phyloP scores from a whole-genome alignment of 2,888 invertebrate species.

The Nemurella pictetii region DNA sequence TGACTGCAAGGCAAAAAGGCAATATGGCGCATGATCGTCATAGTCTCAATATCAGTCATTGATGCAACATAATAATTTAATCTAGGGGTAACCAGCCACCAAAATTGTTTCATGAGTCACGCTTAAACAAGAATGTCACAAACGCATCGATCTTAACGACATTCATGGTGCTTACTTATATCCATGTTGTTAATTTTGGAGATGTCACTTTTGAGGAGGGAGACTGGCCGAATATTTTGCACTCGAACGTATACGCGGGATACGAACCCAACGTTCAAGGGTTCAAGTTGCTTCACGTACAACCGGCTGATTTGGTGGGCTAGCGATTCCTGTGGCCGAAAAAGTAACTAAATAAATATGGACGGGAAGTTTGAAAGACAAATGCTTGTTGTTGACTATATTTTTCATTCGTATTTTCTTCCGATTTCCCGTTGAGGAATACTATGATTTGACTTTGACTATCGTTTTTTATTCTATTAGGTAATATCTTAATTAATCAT shows the following conservation, averaged over 20 bases:
- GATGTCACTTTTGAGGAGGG: background rate
- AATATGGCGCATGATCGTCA: constrained; percentile 31
- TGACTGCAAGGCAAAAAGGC: constrained; percentile 12
- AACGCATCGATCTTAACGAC: background rate
- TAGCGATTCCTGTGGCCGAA: background rate
- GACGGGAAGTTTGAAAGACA: background rate
- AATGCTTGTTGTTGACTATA: too few relatives aligned
- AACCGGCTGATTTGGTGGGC: background rate
- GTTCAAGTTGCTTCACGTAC: background rate
- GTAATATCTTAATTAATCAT: too few relatives aligned
- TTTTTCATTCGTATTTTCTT: too few relatives aligned
- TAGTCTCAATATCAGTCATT: background rate
- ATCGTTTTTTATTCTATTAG: too few relatives aligned
- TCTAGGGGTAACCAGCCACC: background rate
- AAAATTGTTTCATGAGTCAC: background rate
- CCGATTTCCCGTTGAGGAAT: too few relatives aligned
- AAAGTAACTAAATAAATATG: background rate
- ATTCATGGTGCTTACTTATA: constrained; percentile 20
- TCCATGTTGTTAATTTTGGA: background rate
- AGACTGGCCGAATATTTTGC: background rate
- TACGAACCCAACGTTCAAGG: background rate
- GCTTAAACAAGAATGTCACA: background rate
- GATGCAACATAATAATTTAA: background rate
- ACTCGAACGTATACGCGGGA: background rate
- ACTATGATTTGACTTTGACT: too few relatives aligned